Percentiles rank a stretch among this genome's conserved stretches.
phyloP scores from a whole-genome alignment of 53 echinoderm and acorn worm genomes.

The Paracentrotus lividus region DNA sequence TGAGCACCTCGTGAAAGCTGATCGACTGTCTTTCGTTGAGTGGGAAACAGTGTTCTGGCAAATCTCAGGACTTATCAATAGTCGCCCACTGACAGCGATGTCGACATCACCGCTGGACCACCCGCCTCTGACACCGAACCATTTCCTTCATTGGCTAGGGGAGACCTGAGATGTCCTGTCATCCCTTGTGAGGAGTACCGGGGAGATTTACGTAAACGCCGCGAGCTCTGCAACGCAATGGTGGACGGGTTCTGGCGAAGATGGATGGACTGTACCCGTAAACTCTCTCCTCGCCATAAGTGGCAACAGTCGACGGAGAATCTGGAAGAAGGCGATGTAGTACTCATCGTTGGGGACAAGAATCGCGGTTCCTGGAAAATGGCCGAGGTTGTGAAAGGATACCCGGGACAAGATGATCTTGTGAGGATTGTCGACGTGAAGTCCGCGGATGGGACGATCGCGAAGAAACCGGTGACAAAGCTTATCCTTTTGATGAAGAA shows the following conservation, averaged over 20 bases:
- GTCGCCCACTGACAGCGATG: conserved; percentile 79
- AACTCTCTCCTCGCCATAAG: conserved; percentile 76
- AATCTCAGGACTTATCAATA: conserved; percentile 85
- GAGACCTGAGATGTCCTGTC: neutral
- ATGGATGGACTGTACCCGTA: conserved; percentile 73
- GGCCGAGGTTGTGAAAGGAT: neutral
- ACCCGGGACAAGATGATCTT: conserved; percentile 4
- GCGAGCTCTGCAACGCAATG: conserved; percentile 81
- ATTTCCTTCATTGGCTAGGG: conserved; percentile 67
- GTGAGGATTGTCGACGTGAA: neutral
- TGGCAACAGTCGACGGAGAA: conserved; percentile 67
- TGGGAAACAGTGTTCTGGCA: conserved; percentile 76
- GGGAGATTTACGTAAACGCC: conserved; percentile 72
- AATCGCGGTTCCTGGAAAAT: neutral
- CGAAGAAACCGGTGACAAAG: neutral
- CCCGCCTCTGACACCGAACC: conserved; percentile 85
- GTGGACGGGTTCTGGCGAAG: conserved; percentile 78
- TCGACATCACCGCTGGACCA: conserved; percentile 84
- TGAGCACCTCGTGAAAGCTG: conserved; percentile 80
- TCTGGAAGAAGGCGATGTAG: conserved; percentile 75
- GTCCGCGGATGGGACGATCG: neutral
- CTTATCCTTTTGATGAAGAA: neutral
- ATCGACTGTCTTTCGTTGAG: conserved; percentile 68
- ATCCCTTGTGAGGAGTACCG: conserved; percentile 76
- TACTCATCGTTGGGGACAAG: conserved; percentile 70